Conservation (phyloP, 2,797 vertebrate genomes). For the Aphelocoma californica region DNA sequence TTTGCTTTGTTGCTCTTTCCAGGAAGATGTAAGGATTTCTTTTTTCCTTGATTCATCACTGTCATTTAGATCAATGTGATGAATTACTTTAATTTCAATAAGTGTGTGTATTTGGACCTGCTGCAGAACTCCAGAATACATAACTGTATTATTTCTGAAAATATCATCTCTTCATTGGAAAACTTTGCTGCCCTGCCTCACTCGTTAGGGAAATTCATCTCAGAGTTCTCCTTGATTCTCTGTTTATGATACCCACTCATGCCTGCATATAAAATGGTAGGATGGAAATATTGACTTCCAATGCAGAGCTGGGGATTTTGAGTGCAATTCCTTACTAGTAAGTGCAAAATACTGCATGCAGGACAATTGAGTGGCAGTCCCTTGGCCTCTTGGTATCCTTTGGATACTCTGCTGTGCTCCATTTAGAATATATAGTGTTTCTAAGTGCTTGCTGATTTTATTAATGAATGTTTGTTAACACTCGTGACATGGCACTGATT, state of each 20-base stretch:
- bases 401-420: not conserved
- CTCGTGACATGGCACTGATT: not conserved
- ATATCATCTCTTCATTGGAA: not conserved
- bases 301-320: not conserved
- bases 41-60: constrained; percentile 38
- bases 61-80: constrained; percentile 73
- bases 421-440: not conserved
- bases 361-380: not conserved
- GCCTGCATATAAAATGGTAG: not conserved
- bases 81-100: constrained; percentile 86
- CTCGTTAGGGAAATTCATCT: not conserved
- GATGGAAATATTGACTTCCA: not conserved
- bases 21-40: constrained; percentile 71
- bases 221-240: not conserved
- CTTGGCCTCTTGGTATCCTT: not conserved
- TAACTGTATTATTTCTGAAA: not conserved
- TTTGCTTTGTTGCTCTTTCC: constrained; percentile 59
- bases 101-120: constrained; percentile 74
- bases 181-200: not conserved
- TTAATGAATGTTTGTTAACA: not conserved
- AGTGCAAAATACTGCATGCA: not conserved
- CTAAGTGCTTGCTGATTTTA: not conserved
- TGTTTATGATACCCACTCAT: not conserved
- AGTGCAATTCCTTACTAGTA: not conserved
- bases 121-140: constrained; percentile 19